Conservation (phyloP, 2,888 invertebrate genomes). For the Conchocele bisecta region DNA sequence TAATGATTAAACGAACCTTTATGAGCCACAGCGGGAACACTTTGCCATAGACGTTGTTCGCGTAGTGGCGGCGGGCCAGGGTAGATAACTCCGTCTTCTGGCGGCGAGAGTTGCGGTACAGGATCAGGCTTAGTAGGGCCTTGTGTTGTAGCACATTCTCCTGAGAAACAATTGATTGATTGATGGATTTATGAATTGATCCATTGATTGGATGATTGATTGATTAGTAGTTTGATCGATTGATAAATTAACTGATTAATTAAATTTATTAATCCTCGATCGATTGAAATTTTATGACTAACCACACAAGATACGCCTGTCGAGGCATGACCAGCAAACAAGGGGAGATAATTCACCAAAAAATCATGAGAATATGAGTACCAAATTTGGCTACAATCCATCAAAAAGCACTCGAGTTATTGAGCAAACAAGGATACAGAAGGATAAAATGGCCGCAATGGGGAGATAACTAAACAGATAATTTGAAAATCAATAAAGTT, state of each 20-base stretch:
- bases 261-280: neutral
- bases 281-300: neutral
- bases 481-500: too few species aligned
- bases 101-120: constrained; percentile 62
- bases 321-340: too few species aligned
- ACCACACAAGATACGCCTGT: too few species aligned
- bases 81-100: constrained; percentile 60
- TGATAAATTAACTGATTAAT: neutral
- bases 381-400: too few species aligned
- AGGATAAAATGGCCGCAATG: too few species aligned
- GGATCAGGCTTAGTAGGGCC: constrained; percentile 56
- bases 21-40: constrained; percentile 70
- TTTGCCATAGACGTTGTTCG: constrained; percentile 56
- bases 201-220: constrained; percentile 21
- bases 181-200: too few species aligned
- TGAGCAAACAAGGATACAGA: too few species aligned
- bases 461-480: too few species aligned
- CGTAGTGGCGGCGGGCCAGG: constrained; percentile 59
- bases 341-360: too few species aligned
- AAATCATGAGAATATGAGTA: too few species aligned
- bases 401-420: too few species aligned
- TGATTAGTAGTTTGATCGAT: neutral
- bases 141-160: constrained; percentile 58
- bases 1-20: constrained; percentile 64
- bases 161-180: too few species aligned